Evolutionary conservation across 2,888 invertebrate species (phyloP).

Genomic region (Drosophila lutescens): DNA sequence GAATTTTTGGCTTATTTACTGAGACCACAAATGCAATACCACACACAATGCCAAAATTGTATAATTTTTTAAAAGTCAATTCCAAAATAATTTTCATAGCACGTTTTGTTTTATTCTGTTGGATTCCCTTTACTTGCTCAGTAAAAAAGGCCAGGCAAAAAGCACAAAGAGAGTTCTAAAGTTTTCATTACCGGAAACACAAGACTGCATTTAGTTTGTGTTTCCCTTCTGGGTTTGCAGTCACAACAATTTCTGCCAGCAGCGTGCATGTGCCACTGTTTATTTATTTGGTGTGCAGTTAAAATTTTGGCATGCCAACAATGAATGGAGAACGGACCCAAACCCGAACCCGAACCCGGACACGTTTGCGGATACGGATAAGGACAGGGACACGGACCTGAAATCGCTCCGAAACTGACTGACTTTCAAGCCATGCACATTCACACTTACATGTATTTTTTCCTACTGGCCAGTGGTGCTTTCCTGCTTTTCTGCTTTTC

Average conservation of each 20-base stretch:
- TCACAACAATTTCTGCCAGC: conserved; percentile 32
- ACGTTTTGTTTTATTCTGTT: neutral
- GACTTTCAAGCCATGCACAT: conserved; percentile 25
- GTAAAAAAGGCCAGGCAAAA: neutral
- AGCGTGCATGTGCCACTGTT: conserved; percentile 13
- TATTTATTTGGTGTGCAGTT: conserved; percentile 68
- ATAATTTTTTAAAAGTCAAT: neutral
- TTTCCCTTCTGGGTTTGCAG: conserved; percentile 46
- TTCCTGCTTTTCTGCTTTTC: conserved; percentile 23
- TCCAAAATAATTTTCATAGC: neutral
- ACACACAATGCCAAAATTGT: too few species aligned
- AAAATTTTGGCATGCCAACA: conserved; percentile 71
- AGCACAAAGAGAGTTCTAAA: conserved; percentile 45
- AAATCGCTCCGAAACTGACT: conserved; percentile 11
- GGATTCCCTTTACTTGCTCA: neutral
- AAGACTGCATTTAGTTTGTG: conserved; percentile 68
- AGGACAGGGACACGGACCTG: conserved; percentile 15
- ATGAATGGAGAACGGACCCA: conserved; percentile 49
- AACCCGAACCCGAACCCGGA: neutral
- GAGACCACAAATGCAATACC: conserved; percentile 24
- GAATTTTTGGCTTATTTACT: conserved; percentile 59
- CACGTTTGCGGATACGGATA: conserved; percentile 16
- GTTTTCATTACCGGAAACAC: conserved; percentile 78
- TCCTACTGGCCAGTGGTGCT: conserved; percentile 40
- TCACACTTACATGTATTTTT: neutral